phyloP scores from a whole-genome alignment of 2,888 invertebrate genomes.

The Drosophila mercatorum region DNA sequence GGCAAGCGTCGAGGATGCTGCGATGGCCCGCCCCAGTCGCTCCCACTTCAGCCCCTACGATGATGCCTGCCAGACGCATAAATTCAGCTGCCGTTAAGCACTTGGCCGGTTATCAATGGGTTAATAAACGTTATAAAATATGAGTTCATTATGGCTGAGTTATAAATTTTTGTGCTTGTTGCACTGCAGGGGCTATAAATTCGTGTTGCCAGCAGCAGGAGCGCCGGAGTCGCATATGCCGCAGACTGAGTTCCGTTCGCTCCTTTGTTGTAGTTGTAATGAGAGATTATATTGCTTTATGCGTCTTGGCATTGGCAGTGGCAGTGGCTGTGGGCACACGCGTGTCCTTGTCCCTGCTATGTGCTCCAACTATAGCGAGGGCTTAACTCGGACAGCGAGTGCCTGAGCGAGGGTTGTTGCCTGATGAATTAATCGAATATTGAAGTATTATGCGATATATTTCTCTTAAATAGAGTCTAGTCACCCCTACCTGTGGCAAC shows the following conservation, averaged over 20 bases:
- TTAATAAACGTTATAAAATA: slow-evolving; percentile 79
- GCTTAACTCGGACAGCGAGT: slow-evolving; percentile 30
- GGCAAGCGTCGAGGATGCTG: slow-evolving; percentile 55
- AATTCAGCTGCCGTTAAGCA: slow-evolving; percentile 66
- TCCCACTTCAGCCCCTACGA: slow-evolving; percentile 13
- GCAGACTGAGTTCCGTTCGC: slow-evolving; percentile 41
- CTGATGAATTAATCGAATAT: slow-evolving; percentile 48
- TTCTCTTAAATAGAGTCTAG: not conserved
- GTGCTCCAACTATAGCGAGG: slow-evolving; percentile 61
- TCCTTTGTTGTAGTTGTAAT: slow-evolving; percentile 72
- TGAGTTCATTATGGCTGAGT: slow-evolving; percentile 77
- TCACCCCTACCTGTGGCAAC: not conserved
- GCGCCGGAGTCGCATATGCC: slow-evolving; percentile 57
- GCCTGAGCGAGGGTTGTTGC: slow-evolving; percentile 16
- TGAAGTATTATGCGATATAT: slow-evolving; percentile 8
- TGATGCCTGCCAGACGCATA: slow-evolving; percentile 65
- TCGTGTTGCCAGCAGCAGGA: slow-evolving; percentile 62
- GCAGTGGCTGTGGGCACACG: slow-evolving; percentile 56
- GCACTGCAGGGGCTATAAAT: slow-evolving; percentile 77
- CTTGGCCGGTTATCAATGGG: slow-evolving; percentile 77
- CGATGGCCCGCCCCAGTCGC: slow-evolving; percentile 48
- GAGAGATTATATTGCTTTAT: slow-evolving; percentile 79
- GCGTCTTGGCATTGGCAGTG: slow-evolving; percentile 58
- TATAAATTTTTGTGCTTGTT: slow-evolving; percentile 77
- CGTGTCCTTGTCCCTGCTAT: slow-evolving; percentile 58